These are phyloP conservation scores for Zaprionus obscuricornis DNA, from an alignment of 2,888 invertebrate species.

Conservation along the genomic window DNA sequence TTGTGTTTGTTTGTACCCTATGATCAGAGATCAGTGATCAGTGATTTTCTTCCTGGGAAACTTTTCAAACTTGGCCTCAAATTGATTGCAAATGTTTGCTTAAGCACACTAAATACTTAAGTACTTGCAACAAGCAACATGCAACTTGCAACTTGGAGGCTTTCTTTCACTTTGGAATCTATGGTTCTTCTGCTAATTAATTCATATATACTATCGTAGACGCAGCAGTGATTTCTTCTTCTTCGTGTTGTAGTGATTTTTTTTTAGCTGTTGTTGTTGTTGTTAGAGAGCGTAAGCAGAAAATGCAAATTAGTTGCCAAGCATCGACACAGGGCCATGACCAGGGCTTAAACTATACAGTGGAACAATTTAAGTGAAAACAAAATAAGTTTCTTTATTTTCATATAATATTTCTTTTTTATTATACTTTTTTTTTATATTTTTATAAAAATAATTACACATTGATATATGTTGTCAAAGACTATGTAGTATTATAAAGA, in stretches of 20 bases:
- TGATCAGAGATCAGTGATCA: constrained; percentile 59
- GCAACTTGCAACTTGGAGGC: too few relatives aligned
- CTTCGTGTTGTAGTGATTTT: constrained; percentile 22
- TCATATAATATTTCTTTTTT: too few relatives aligned
- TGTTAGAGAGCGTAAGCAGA: constrained; percentile 8
- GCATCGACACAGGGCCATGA: constrained; percentile 21
- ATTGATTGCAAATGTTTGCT: constrained; percentile 72
- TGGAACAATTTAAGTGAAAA: neutral
- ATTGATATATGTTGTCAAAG: too few relatives aligned
- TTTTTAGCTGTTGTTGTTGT: constrained; percentile 26
- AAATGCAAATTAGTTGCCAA: constrained; percentile 64
- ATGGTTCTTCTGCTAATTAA: constrained; percentile 46
- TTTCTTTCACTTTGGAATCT: constrained; percentile 7
- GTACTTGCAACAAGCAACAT: constrained; percentile 5
- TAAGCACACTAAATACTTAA: constrained; percentile 42
- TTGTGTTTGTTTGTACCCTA: constrained; percentile 35
- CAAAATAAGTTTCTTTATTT: neutral
- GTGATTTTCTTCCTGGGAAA: constrained; percentile 59
- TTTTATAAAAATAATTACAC: too few relatives aligned
- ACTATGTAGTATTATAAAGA: too few relatives aligned
- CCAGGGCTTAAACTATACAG: too few relatives aligned
- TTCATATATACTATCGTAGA: constrained; percentile 50
- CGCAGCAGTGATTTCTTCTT: constrained; percentile 58
- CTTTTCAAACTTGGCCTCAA: constrained; percentile 33
- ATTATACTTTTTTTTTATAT: too few relatives aligned